phyloP scores from a whole-genome alignment of 2,888 invertebrate species.

The Abscondita cerata region DNA sequence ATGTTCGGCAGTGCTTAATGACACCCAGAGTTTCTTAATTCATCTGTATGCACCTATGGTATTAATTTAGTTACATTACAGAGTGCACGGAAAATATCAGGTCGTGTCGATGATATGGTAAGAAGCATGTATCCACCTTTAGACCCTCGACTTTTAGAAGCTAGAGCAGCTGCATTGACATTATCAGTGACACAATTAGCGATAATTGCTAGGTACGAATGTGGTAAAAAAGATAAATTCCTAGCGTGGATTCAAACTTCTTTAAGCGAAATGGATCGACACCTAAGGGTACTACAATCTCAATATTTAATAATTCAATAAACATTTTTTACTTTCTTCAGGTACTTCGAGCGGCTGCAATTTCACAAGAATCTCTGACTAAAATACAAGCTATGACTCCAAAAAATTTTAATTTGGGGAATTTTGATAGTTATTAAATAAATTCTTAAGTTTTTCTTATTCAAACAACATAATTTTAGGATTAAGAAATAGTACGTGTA shows the following conservation, averaged over 20 bases:
- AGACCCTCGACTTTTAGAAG: constrained; percentile 72
- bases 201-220: constrained; percentile 67
- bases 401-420: too few relatives aligned
- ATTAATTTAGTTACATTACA: too few relatives aligned
- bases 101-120: constrained; percentile 74
- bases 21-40: too few relatives aligned
- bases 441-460: too few relatives aligned
- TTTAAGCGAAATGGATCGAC: constrained; percentile 70
- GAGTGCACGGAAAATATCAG: constrained; percentile 70
- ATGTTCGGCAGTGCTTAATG: too few relatives aligned
- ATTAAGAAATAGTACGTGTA: too few relatives aligned
- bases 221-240: constrained; percentile 60
- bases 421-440: too few relatives aligned
- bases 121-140: constrained; percentile 74
- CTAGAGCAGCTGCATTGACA: constrained; percentile 70
- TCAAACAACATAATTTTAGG: too few relatives aligned
- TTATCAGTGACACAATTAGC: constrained; percentile 73
- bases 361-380: constrained; percentile 58
- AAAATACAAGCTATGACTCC: constrained; percentile 20
- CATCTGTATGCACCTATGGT: too few relatives aligned
- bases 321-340: constrained; percentile 43
- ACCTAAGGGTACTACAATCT: constrained; percentile 60
- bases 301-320: not conserved
- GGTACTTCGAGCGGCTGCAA: constrained; percentile 62
- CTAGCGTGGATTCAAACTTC: constrained; percentile 69